Conservation (phyloP, 2,888 invertebrate genomes). For the Argyra leucocephala region DNA sequence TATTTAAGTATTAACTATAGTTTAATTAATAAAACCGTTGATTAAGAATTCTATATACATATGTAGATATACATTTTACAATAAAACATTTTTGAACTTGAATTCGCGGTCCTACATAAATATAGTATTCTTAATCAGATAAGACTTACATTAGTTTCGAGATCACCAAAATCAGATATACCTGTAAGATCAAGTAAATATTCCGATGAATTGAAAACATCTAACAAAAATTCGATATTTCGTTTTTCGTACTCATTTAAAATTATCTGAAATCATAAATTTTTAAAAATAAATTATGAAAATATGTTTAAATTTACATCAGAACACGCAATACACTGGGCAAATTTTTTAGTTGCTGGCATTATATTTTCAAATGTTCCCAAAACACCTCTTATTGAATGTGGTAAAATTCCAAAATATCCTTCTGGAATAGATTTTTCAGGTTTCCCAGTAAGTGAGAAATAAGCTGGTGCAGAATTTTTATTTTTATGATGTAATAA, state of each 20-base stretch:
- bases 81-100: background rate
- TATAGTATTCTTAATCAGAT: background rate
- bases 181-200: constrained; percentile 82
- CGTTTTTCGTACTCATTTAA: constrained; percentile 46
- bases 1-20: too few relatives aligned
- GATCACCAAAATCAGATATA: constrained; percentile 53
- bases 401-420: constrained; percentile 76
- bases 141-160: constrained; percentile 48
- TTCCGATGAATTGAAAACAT: constrained; percentile 69
- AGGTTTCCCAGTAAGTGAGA: constrained; percentile 31
- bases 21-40: too few relatives aligned
- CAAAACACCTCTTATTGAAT: constrained; percentile 87
- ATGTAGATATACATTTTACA: background rate
- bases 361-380: constrained; percentile 69
- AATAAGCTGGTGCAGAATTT: constrained; percentile 57
- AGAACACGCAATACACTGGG: constrained; percentile 90
- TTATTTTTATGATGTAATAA: constrained; percentile 73
- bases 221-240: constrained; percentile 63
- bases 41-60: constrained; percentile 10
- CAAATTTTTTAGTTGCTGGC: constrained; percentile 78
- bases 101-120: background rate
- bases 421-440: constrained; percentile 46
- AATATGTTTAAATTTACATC: constrained; percentile 33
- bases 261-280: constrained; percentile 37
- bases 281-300: constrained; percentile 6